Percentiles rank a stretch among this genome's conserved stretches.
Conservation (phyloP, 1,140 invertebrate species). For the Plodia interpunctella region DNA sequence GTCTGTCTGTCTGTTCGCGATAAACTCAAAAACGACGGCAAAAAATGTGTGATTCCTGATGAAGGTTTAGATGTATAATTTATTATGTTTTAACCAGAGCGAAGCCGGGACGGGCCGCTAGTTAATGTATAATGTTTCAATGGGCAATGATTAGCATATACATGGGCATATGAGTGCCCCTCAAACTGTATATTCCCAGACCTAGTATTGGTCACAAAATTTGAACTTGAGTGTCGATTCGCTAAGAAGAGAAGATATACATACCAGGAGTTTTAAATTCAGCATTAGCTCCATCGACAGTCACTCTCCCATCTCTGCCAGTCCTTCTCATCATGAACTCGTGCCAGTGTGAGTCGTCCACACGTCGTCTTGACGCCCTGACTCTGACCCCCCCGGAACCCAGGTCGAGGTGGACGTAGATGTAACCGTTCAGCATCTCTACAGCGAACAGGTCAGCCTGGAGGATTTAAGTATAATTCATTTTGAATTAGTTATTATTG, state of each 20-base stretch:
- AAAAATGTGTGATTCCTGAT: no score
- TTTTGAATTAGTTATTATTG: neutral
- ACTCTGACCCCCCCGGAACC: constrained; percentile 94
- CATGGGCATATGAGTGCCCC: no score
- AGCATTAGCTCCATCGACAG: constrained; percentile 91
- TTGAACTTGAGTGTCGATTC: no score
- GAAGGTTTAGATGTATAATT: no score
- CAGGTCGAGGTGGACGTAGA: constrained; percentile 94
- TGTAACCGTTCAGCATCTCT: constrained; percentile 94
- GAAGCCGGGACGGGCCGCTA: no score
- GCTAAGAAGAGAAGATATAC: constrained; percentile 12
- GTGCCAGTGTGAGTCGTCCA: constrained; percentile 96
- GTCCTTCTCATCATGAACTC: constrained; percentile 88
- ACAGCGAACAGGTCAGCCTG: constrained; percentile 95
- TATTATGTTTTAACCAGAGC: no score
- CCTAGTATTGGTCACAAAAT: no score
- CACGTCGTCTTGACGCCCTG: constrained; percentile 86
- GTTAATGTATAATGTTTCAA: no score
- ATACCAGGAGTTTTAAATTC: constrained; percentile 93
- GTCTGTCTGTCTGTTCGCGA: no score
- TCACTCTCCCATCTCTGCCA: constrained; percentile 90
- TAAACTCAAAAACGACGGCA: no score
- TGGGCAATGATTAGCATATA: no score
- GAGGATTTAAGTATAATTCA: constrained; percentile 18
- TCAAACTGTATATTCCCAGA: no score